Conservation (phyloP, 2,113 vertebrate genomes). For the Numenius arquata region DNA sequence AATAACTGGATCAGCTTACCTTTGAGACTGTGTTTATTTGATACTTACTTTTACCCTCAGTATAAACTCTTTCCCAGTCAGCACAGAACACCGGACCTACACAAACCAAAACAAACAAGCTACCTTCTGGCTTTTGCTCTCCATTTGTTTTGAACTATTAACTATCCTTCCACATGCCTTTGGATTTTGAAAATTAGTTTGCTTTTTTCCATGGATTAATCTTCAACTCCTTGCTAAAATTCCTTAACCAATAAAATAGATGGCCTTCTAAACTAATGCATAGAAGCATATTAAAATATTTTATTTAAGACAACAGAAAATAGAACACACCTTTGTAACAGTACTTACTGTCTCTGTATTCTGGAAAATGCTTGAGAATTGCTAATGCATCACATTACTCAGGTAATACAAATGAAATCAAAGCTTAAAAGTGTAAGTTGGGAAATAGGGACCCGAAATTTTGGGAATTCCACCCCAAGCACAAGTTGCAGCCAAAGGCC, state of each 20-base stretch:
- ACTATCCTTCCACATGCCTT: not conserved
- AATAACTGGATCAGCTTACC: not conserved
- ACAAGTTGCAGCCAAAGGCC: not conserved
- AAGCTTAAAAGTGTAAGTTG: not conserved
- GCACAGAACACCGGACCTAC: not conserved
- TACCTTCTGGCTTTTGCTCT: not conserved
- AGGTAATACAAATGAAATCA: not conserved
- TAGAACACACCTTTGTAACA: not conserved
- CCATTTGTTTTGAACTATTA: not conserved
- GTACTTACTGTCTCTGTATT: not conserved
- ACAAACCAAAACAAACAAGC: not conserved
- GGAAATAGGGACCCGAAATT: not conserved
- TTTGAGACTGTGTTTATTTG: not conserved
- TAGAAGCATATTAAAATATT: not conserved
- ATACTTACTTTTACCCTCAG: not conserved
- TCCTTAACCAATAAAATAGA: not conserved
- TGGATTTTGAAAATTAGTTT: not conserved
- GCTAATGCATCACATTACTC: not conserved
- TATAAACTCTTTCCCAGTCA: not conserved
- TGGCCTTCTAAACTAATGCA: not conserved
- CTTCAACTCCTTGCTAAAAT: not conserved
- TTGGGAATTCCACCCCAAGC: not conserved
- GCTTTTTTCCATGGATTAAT: fast-evolving
- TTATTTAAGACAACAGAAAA: not conserved
- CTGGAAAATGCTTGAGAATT: not conserved